phyloP scores from a whole-genome alignment of 2,797 vertebrate species.

The Manis javanica region DNA sequence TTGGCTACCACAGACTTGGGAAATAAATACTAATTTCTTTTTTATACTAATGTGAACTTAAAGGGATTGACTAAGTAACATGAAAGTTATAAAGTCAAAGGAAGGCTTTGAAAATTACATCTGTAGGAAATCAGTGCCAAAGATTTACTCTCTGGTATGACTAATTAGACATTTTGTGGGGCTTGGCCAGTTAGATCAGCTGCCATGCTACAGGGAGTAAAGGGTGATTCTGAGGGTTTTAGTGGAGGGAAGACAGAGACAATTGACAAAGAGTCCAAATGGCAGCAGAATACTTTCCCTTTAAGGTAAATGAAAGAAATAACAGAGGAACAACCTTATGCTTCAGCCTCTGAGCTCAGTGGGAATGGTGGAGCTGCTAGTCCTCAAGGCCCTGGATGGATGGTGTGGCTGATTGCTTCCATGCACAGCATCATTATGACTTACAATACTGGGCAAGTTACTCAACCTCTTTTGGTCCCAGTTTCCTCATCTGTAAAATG shows the following conservation, averaged over 20 bases:
- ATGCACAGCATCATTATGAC: background rate
- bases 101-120: background rate
- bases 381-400: background rate
- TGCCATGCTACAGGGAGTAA: background rate
- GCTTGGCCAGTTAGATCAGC: background rate
- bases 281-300: background rate
- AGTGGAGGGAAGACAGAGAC: background rate
- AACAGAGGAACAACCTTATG: no score
- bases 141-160: background rate
- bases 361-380: background rate
- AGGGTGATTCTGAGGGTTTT: background rate
- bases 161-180: background rate
- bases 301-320: background rate
- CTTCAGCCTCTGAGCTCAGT: background rate
- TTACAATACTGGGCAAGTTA: background rate
- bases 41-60: background rate
- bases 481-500: slow-evolving; percentile 76
- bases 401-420: slow-evolving; percentile 44
- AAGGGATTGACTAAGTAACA: background rate
- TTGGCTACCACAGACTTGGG: background rate
- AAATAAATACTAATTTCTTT: background rate
- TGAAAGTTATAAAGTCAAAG: background rate
- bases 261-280: background rate
- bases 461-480: slow-evolving; percentile 63
- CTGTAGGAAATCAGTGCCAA: background rate